Evolutionary conservation across 2,888 invertebrate species (phyloP).

Genomic region (Zaprionus bogoriensis): DNA sequence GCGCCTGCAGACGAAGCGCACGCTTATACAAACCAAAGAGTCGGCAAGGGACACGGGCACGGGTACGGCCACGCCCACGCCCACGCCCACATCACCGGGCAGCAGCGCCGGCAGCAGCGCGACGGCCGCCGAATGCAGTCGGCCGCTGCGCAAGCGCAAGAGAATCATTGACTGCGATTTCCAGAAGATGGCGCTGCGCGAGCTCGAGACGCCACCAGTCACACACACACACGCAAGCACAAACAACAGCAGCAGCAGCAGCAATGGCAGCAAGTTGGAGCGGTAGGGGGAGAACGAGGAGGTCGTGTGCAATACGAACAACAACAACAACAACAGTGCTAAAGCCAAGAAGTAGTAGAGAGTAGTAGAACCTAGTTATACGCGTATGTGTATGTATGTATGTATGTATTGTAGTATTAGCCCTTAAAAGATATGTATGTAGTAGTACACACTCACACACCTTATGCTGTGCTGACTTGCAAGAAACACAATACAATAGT

Average conservation of each 20-base stretch:
- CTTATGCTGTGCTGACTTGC: conserved; percentile 50
- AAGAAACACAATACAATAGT: conserved; percentile 18
- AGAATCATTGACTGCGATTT: conserved; percentile 85
- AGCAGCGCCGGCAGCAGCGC: neutral
- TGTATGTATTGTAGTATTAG: conserved; percentile 13
- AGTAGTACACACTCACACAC: conserved; percentile 31
- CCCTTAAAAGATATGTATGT: neutral
- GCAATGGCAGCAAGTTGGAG: neutral
- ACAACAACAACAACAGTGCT: conserved; percentile 57
- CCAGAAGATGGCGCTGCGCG: conserved; percentile 74
- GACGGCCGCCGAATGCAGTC: conserved; percentile 84
- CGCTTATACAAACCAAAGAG: conserved; percentile 81
- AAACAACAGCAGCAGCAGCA: neutral
- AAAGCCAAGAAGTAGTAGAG: conserved; percentile 67
- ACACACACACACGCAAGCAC: conserved; percentile 15
- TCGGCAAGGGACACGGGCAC: conserved; percentile 24
- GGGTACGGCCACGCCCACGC: conserved; percentile 17
- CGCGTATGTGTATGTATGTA: conserved; percentile 20
- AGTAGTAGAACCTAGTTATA: conserved; percentile 42
- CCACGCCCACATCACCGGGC: conserved; percentile 14
- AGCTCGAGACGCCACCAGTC: conserved; percentile 47
- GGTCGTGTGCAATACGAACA: conserved; percentile 51
- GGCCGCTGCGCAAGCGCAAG: conserved; percentile 86
- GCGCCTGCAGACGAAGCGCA: conserved; percentile 84
- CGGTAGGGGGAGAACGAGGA: conserved; percentile 16